Evolutionary conservation across 2,797 vertebrate genomes (phyloP).

Genomic region (Furcifer pardalis): DNA sequence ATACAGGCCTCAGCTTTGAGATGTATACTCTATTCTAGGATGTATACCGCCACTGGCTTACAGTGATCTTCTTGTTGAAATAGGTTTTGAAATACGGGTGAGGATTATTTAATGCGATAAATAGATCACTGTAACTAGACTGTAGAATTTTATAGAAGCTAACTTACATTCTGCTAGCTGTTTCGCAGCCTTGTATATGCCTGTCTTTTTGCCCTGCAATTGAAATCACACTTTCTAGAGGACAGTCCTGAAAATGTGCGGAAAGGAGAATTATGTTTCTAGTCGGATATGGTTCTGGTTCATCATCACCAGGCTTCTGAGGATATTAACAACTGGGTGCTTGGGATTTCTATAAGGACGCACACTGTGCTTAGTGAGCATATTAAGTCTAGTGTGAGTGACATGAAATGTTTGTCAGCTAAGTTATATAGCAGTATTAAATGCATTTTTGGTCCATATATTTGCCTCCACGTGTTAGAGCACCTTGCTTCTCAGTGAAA

Average conservation of each 20-base stretch:
- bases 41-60: neutral
- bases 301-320: neutral
- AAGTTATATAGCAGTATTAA: slow-evolving; percentile 29
- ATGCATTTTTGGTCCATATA: slow-evolving; percentile 3
- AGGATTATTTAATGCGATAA: neutral
- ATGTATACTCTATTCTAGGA: neutral
- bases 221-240: neutral
- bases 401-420: slow-evolving; percentile 43
- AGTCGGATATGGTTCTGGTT: too few species aligned
- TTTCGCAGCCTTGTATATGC: neutral
- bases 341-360: slow-evolving; percentile 48
- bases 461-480: slow-evolving; percentile 24
- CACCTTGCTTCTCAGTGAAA: slow-evolving; percentile 38
- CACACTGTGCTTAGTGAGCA: slow-evolving; percentile 33
- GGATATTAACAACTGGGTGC: neutral
- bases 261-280: neutral
- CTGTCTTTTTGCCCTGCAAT: neutral
- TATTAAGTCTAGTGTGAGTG: slow-evolving; percentile 44
- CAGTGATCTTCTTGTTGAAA: neutral
- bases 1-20: neutral
- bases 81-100: neutral
- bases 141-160: neutral
- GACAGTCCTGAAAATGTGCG: neutral
- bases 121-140: neutral
- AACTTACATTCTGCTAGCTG: neutral